These are phyloP conservation scores for Mystacornis crossleyi DNA, from an alignment of 2,113 vertebrate species.

Conservation along the genomic window DNA sequence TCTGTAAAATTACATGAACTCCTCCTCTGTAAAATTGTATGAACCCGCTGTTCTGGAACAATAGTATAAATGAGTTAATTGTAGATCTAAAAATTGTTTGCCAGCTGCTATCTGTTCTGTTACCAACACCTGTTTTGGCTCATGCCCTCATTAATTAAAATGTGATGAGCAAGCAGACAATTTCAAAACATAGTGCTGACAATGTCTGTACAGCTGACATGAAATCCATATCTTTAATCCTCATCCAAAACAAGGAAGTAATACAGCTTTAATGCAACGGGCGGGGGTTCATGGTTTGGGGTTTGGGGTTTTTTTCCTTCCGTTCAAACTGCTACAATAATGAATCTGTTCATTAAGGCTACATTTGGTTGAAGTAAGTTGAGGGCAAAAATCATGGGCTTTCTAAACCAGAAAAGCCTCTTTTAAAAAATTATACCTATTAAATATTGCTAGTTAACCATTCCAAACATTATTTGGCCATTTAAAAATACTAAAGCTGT, in stretches of 20 bases:
- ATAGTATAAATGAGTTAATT: slow-evolving; percentile 31
- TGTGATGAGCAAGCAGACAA: slow-evolving; percentile 39
- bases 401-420: neutral
- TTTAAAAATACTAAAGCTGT: neutral
- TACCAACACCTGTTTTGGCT: slow-evolving; percentile 26
- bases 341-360: neutral
- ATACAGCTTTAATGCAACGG: neutral
- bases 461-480: neutral
- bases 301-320: neutral
- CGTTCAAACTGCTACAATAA: neutral
- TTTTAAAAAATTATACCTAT: neutral
- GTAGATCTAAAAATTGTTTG: slow-evolving; percentile 23
- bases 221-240: neutral
- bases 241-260: neutral
- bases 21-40: neutral
- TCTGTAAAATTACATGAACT: neutral
- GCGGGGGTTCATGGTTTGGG: neutral
- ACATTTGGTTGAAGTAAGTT: neutral
- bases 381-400: neutral
- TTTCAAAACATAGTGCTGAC: slow-evolving; percentile 3
- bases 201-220: neutral
- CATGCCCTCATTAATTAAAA: slow-evolving; percentile 43
- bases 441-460: neutral
- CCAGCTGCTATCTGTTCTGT: slow-evolving; percentile 17
- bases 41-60: slow-evolving; percentile 36